These are phyloP conservation scores for Acronicta psi DNA, from an alignment of 2,888 invertebrate genomes.

Conservation along the genomic window DNA sequence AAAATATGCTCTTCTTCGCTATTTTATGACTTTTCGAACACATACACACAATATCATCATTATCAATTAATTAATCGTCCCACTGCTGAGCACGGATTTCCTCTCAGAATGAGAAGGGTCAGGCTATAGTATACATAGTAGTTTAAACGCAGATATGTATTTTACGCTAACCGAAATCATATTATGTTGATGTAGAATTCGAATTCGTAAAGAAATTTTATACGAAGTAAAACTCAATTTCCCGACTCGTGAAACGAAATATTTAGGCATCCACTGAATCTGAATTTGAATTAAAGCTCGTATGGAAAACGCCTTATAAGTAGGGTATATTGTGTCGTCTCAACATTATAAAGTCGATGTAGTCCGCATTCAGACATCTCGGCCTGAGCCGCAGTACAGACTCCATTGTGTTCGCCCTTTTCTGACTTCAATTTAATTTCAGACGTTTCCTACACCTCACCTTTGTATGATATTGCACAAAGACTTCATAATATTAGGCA, in stretches of 20 bases:
- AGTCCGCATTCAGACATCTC: slow-evolving; percentile 72
- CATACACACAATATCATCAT: too few relatives aligned
- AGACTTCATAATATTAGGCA: slow-evolving; percentile 54
- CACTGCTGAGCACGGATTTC: too few relatives aligned
- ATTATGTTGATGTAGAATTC: neutral
- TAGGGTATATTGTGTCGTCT: slow-evolving; percentile 70
- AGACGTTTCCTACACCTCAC: slow-evolving; percentile 70
- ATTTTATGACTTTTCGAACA: too few relatives aligned
- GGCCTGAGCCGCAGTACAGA: slow-evolving; percentile 61
- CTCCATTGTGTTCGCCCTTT: slow-evolving; percentile 77
- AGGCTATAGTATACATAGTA: too few relatives aligned
- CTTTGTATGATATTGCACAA: slow-evolving; percentile 61
- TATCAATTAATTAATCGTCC: too few relatives aligned
- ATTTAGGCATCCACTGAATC: slow-evolving; percentile 67
- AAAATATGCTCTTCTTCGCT: too few relatives aligned
- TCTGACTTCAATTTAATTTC: slow-evolving; percentile 79
- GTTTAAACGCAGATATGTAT: too few relatives aligned
- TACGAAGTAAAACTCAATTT: slow-evolving; percentile 10
- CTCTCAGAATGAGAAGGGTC: too few relatives aligned
- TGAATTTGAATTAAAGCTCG: slow-evolving; percentile 73
- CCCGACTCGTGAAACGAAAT: slow-evolving; percentile 56
- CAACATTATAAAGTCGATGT: slow-evolving; percentile 74
- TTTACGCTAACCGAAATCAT: neutral
- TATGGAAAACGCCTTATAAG: slow-evolving; percentile 71
- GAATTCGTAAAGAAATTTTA: slow-evolving; percentile 4